These are phyloP conservation scores for Poecilia gillii DNA, from an alignment of 2,797 vertebrate species.

Conservation along the genomic window DNA sequence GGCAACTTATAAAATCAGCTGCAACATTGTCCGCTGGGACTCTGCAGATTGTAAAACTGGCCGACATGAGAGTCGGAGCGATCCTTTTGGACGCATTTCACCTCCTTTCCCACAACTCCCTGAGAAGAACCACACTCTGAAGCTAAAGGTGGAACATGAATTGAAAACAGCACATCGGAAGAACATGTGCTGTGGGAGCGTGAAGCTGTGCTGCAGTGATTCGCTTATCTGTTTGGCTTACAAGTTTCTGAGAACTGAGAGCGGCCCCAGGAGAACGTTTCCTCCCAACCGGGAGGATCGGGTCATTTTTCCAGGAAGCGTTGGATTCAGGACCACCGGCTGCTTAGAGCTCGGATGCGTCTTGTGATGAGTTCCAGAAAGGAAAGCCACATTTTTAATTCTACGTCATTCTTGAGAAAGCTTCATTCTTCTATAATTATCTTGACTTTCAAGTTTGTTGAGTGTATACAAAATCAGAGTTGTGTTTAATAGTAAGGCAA, in stretches of 20 bases:
- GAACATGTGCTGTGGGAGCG: slow-evolving; percentile 18
- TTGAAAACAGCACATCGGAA: slow-evolving; percentile 14
- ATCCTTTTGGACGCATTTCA: background rate
- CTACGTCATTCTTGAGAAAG: slow-evolving; percentile 14
- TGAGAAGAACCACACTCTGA: slow-evolving; percentile 3
- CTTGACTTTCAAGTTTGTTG: slow-evolving; percentile 36
- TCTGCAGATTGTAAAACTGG: slow-evolving; percentile 1
- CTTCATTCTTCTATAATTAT: slow-evolving; percentile 16
- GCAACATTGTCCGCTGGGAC: background rate
- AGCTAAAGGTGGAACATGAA: slow-evolving; percentile 5
- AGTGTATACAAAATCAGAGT: slow-evolving; percentile 12
- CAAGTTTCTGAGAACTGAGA: slow-evolving; percentile 19
- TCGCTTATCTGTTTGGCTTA: slow-evolving; percentile 15
- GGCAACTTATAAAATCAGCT: background rate
- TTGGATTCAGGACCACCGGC: slow-evolving; percentile 39
- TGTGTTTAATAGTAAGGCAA: slow-evolving; percentile 4
- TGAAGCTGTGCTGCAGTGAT: slow-evolving; percentile 13
- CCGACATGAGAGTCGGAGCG: background rate
- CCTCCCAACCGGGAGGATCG: slow-evolving; percentile 34
- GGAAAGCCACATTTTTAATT: slow-evolving; percentile 16
- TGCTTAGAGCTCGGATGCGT: slow-evolving; percentile 33
- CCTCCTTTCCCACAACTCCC: background rate
- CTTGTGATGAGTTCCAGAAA: slow-evolving; percentile 43
- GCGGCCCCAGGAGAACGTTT: slow-evolving; percentile 34
- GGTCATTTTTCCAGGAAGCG: slow-evolving; percentile 51